Evolutionary conservation across 2,113 vertebrate genomes (phyloP), one percentile per base, ranked within the genome.

Genomic region (Microcebus ravelobensis): DNA sequence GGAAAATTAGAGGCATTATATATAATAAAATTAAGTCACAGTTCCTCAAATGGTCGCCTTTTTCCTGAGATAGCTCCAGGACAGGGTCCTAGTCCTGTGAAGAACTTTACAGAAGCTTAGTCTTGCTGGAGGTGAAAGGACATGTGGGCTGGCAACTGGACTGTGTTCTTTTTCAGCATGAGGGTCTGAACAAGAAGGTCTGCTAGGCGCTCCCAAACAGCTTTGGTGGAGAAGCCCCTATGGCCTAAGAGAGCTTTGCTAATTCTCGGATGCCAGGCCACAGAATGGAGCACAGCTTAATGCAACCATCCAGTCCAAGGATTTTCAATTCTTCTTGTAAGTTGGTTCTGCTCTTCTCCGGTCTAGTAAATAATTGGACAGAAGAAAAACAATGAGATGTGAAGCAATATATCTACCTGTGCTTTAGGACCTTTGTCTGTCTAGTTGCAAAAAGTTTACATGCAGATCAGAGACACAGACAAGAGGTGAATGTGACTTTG

Each of bases 51-150:
- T 36, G 63, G 70, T 61, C 45, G 55, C 81, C 96, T 90, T 97
- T 95, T 98, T 97, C 97, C 97, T 97, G 98, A 97, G 97, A 59
- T 71, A 71, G 23, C 79, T 96, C 83, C 70, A 90, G 97, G 94
- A 94, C 88, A 70, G 77, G 88, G 31, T 65, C 86, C 73, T 42
- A 34, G 96, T 96, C 94, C 93, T 87, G 86, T 9, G 73, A 95
- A 95, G 34, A 42, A n/a, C 82, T 94, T 93, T 65, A 80, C 10
- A 59, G 94, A 96, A 96, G 77, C 81, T 81, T 21, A n/a, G 94
- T 91, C 93, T 93, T 93, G 86, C 82, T 90, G 39, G 12, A 95
- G 88, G 73, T 80, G 91, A 76, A 87, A 80, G 63, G 95, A 93
- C 73, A 55, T 23, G 68, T 61, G 45, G 12, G 81, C 4, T 84